Percentiles rank a stretch among this genome's conserved stretches.
phyloP scores from a whole-genome alignment of 1,140 invertebrate genomes.

The Elysia chlorotica region DNA sequence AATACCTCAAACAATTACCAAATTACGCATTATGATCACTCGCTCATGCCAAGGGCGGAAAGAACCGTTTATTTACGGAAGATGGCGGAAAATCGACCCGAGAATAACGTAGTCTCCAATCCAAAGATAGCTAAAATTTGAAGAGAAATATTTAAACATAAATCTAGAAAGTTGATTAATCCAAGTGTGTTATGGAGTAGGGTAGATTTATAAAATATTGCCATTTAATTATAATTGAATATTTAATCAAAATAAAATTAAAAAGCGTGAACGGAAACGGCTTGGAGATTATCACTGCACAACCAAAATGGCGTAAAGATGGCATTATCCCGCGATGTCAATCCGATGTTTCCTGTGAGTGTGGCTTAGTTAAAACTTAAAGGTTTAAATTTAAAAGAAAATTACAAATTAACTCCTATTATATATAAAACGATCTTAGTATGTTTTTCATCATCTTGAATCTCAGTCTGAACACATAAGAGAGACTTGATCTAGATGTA shows the following conservation, averaged over 20 bases:
- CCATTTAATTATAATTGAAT: too few species aligned
- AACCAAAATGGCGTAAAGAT: conserved; percentile 25
- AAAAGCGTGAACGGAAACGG: too few species aligned
- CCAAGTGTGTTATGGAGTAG: too few species aligned
- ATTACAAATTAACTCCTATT: too few species aligned
- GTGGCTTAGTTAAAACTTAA: background rate
- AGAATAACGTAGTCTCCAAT: conserved; percentile 15
- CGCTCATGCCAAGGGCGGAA: conserved; percentile 30
- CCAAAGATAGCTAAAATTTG: background rate
- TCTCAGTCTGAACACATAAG: background rate
- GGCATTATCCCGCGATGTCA: conserved; percentile 4
- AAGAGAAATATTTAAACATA: too few species aligned
- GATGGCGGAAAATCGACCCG: conserved; percentile 50
- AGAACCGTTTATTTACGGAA: conserved; percentile 54
- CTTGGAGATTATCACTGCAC: too few species aligned
- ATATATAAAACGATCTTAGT: background rate
- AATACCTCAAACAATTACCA: too few species aligned
- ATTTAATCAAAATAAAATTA: too few species aligned
- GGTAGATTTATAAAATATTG: too few species aligned
- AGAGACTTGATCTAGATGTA: background rate
- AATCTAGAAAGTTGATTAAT: too few species aligned
- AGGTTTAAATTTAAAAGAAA: background rate
- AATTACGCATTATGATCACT: background rate
- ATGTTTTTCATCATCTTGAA: background rate
- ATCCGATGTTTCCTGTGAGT: conserved; percentile 20